Base-by-base conservation (phyloP, 92 coral and sea anemone species). In the Phymanthus crucifer region DNA sequence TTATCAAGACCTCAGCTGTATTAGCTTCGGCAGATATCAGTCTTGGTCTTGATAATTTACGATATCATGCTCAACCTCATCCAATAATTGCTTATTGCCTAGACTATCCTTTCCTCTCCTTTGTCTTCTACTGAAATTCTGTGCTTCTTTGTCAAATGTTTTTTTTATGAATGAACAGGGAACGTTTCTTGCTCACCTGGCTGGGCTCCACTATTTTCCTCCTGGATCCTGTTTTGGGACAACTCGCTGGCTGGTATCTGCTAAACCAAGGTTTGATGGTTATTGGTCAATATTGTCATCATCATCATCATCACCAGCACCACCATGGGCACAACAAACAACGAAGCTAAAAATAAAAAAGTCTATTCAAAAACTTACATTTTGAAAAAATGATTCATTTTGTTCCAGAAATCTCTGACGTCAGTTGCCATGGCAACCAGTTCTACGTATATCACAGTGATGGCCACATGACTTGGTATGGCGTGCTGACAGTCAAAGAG, bases 401-500 rank as follows among this genome's bases (percentile, higher is more conserved):
- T 27, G 70, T 70, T 18, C 13, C 89, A 93, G 98, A 86, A 73
- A 76, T 95, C 38, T 81, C 72, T 70, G 93, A 95, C 57, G 66
- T 90, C 70, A 87, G 95, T 75, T 95, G 99, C 79, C 75, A 81
- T 74, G 94, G 93, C 4, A 75, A 84, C 43, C 96, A 95, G 86
- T 48, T 95, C 72, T 95, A 88, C 52, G 81, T 87, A 23, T 91
- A 88, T 82, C 94, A 93, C 74, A 67, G 56, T 23, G 96, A 90
- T 14, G 94, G 91, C 47, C 83, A 74, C 80, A 85, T 93, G 75
- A 85, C 84, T 24, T 94, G 98, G 91, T 93, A 74, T 81, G 94
- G 92, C 17, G 92, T 93, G 48, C 80, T 93, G 27, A 91, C 95
- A 6, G 92, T 91, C 17, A 95, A 95, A 81, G 99, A 95, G 66